Base-by-base conservation (phyloP, 2,113 vertebrate genomes). In the Eptatretus burgeri region DNA sequence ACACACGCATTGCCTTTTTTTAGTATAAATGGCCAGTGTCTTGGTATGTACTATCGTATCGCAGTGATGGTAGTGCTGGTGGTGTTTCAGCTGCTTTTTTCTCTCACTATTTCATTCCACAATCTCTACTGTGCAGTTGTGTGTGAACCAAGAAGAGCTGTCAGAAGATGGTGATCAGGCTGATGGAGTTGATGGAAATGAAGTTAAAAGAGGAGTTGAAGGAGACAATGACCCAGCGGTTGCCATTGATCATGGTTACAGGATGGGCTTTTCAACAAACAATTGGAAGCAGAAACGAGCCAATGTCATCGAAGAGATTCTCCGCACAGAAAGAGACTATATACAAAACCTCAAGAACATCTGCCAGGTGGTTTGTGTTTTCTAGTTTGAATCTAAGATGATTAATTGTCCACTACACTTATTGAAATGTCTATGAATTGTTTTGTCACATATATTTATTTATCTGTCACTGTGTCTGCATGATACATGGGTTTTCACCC, bases 311-410 rank as follows among this genome's bases (percentile, higher is more conserved):
- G 88, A 84, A 2, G 88, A 95, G 74, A 93, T 96, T 72, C 82
- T 96, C 73, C 84, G 80, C 76, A 96, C 85, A 0, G 91, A 95
- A 73, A 77, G 79, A 49, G 87, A 89, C 74, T 95, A 96, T 75
- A 93, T 93, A 75, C 89, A 89, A 71, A 88, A 95, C 66, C 76
- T 95, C 68, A 84, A 87, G n/a, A 85, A 96, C 74, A 94, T 95
- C 66, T 93, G 85, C 69, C 85, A 95, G 85, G 87, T 95, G 70
- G 75, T 74, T 41, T 51, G 14, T 63, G 49, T 16, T 13, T 5
- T 60, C 27, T 70, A 10, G 64, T 13, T 60, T 52, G 62, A 14
- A 62, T 7, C 7, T 5, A 51, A 10, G 4, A 27, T 66, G 19
- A 2, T 14, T 18, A 14, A 49, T 56, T 65, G 50, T 41, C 27